A percentile compares a stretch with the other conserved stretches of the same genome.
Conservation (phyloP, 1,140 invertebrate genomes). For the Euura saliciscinereae region DNA sequence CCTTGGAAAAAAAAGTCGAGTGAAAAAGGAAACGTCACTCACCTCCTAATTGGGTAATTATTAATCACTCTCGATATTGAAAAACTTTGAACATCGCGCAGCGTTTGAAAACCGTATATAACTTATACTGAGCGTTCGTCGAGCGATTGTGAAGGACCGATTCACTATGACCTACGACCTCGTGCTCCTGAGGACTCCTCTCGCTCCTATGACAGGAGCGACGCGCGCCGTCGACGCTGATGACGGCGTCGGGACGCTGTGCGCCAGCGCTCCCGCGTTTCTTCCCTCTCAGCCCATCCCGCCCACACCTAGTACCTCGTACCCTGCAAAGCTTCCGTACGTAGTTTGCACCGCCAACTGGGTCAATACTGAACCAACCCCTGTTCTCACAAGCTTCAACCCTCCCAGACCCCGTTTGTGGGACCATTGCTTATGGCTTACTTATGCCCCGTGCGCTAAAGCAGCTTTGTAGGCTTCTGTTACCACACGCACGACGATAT, state of each 20-base stretch:
- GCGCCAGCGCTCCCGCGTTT: background rate
- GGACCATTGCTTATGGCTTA: no score
- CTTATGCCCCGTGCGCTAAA: no score
- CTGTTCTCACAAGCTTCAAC: background rate
- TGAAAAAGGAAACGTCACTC: background rate
- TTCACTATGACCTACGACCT: background rate
- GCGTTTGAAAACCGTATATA: background rate
- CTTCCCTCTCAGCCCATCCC: background rate
- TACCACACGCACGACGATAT: no score
- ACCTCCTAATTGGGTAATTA: background rate
- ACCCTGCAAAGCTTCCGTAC: background rate
- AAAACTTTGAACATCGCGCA: background rate
- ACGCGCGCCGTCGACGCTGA: background rate
- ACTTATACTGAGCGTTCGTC: background rate
- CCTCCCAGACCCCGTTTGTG: no score
- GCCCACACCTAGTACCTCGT: background rate
- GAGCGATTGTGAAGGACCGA: background rate
- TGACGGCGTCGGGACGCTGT: background rate
- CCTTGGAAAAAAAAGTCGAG: no score
- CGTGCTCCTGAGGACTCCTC: constrained; percentile 6
- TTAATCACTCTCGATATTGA: background rate
- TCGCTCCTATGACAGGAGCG: background rate
- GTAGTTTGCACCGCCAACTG: background rate
- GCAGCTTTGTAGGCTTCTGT: no score
- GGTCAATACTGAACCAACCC: background rate